phyloP scores from a whole-genome alignment of 2,888 invertebrate species.

The Philaethria dido region DNA sequence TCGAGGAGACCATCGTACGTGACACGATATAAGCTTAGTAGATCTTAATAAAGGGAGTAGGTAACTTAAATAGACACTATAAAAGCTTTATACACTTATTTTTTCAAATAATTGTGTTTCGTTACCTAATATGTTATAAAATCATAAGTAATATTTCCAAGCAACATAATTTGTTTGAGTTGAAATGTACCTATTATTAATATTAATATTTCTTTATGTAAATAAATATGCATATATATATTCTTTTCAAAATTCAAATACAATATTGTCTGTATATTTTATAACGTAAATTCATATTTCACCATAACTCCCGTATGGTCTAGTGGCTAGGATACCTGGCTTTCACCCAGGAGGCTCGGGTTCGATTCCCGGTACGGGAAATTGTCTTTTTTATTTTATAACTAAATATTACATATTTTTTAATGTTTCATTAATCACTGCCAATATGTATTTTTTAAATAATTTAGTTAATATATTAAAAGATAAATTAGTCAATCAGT shows the following conservation, averaged over 20 bases:
- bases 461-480: background rate
- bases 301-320: constrained; percentile 81
- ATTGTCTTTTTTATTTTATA: background rate
- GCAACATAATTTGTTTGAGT: no score
- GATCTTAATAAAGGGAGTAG: background rate
- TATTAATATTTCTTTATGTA: no score
- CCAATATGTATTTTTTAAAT: background rate
- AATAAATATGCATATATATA: no score
- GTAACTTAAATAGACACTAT: background rate
- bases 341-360: constrained; percentile 90
- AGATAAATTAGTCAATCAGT: background rate
- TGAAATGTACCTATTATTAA: no score
- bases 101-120: background rate
- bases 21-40: constrained; percentile 34
- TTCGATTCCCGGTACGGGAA: constrained; percentile 89
- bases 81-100: background rate
- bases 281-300: background rate
- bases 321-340: constrained; percentile 89
- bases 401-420: background rate
- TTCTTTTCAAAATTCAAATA: no score
- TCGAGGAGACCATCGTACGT: constrained; percentile 34
- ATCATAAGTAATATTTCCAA: no score
- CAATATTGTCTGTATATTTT: no score
- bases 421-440: background rate
- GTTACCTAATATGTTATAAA: background rate